These are phyloP conservation scores for Hydraecia micacea DNA, from an alignment of 2,888 invertebrate species.

Conservation along the genomic window DNA sequence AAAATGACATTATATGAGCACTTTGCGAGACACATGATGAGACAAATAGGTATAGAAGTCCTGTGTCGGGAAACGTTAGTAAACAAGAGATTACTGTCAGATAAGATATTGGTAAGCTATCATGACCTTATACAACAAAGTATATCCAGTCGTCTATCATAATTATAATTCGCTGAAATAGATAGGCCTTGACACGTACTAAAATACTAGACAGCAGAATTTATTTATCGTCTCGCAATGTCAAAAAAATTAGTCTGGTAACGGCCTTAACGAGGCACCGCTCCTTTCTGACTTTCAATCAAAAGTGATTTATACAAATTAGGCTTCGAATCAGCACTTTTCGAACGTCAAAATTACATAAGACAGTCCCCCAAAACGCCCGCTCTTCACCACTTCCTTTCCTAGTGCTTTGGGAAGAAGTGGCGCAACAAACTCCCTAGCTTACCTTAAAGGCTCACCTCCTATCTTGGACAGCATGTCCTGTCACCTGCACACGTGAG, in stretches of 20 bases:
- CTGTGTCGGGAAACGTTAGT: background rate
- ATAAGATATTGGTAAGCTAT: constrained; percentile 20
- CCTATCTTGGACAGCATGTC: background rate
- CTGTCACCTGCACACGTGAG: background rate
- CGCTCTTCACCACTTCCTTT: background rate
- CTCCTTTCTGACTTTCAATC: too few relatives aligned
- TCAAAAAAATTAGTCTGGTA: background rate
- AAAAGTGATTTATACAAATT: too few relatives aligned
- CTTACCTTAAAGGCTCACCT: background rate
- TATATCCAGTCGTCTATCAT: background rate
- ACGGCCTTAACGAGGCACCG: too few relatives aligned
- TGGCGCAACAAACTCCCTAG: background rate
- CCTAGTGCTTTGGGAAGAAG: background rate
- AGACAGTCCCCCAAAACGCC: background rate
- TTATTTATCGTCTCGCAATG: background rate
- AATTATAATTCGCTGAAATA: background rate
- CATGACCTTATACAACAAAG: constrained; percentile 22
- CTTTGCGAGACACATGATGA: background rate
- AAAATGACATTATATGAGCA: constrained; percentile 6
- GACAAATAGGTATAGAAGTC: background rate
- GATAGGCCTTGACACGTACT: background rate
- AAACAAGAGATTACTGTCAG: constrained; percentile 9
- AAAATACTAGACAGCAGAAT: constrained; percentile 1
- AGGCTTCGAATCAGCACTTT: background rate
- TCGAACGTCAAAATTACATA: background rate